Evolutionary conservation across 2,113 vertebrate genomes (phyloP).

Genomic region (Furnarius figulus): DNA sequence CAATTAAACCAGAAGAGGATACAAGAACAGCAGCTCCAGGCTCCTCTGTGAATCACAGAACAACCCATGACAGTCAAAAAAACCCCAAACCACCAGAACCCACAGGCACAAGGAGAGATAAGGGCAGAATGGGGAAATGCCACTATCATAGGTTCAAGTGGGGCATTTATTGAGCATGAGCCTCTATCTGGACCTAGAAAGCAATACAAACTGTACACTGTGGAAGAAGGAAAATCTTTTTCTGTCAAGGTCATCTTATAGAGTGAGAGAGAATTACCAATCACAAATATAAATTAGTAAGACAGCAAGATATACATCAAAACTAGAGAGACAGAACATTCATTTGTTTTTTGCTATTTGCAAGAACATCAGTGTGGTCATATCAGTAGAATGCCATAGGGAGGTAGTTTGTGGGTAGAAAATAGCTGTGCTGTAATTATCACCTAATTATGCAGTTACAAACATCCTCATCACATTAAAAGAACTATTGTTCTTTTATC

Average conservation of each 20-base stretch:
- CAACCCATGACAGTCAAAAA: neutral
- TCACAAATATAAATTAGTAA: neutral
- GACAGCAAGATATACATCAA: neutral
- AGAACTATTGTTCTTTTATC: neutral
- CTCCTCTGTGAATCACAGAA: neutral
- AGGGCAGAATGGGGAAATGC: neutral
- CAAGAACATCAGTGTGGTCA: neutral
- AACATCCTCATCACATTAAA: neutral
- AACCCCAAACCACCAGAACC: neutral
- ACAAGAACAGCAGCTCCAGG: neutral
- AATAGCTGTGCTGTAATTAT: neutral
- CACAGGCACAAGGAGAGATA: fast-evolving
- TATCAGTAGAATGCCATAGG: neutral
- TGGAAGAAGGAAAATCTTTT: neutral
- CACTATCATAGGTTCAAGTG: neutral
- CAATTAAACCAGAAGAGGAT: neutral
- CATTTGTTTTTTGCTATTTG: neutral
- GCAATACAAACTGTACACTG: fast-evolving
- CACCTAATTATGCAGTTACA: neutral
- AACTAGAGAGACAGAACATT: neutral
- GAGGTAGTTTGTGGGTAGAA: neutral
- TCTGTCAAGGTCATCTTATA: neutral
- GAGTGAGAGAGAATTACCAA: neutral
- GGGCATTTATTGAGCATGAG: neutral
- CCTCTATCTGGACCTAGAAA: neutral